phyloP scores from a whole-genome alignment of 2,888 invertebrate genomes.

The Furcula furcula region DNA sequence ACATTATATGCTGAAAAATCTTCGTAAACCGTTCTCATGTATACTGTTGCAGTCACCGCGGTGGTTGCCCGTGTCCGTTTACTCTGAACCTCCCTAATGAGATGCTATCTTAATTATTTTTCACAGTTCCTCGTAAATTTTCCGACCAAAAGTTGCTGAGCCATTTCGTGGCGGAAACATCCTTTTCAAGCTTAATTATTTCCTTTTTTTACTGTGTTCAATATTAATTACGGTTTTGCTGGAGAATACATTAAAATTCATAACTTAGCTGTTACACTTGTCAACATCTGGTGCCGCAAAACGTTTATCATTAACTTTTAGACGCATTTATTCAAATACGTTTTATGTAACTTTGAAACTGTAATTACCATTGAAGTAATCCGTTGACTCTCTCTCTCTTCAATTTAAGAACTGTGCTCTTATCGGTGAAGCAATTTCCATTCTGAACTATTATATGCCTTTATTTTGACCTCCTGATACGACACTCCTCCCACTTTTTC shows the following conservation, averaged over 20 bases:
- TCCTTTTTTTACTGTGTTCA: conserved; percentile 66
- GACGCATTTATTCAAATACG: conserved; percentile 55
- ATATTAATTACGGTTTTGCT: conserved; percentile 71
- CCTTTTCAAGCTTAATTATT: conserved; percentile 65
- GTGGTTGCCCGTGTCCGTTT: conserved; percentile 13
- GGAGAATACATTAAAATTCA: conserved; percentile 73
- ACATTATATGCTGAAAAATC: too few relatives aligned
- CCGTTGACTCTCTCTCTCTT: too few relatives aligned
- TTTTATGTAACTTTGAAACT: conserved; percentile 34
- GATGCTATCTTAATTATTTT: conserved; percentile 68
- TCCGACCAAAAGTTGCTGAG: conserved; percentile 47
- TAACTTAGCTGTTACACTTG: conserved; percentile 68
- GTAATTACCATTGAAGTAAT: too few relatives aligned
- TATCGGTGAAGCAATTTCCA: too few relatives aligned
- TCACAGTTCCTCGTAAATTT: conserved; percentile 60
- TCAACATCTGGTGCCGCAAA: conserved; percentile 71
- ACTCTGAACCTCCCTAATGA: conserved; percentile 50
- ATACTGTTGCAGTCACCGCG: too few relatives aligned
- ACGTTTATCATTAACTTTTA: conserved; percentile 61
- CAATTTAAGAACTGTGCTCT: too few relatives aligned
- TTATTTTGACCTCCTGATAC: too few relatives aligned
- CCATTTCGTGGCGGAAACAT: conserved; percentile 60
- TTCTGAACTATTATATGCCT: too few relatives aligned
- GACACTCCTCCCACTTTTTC: too few relatives aligned
- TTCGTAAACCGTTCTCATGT: too few relatives aligned